phyloP scores from a whole-genome alignment of 2,888 invertebrate species.

The Brachylomia viminalis region DNA sequence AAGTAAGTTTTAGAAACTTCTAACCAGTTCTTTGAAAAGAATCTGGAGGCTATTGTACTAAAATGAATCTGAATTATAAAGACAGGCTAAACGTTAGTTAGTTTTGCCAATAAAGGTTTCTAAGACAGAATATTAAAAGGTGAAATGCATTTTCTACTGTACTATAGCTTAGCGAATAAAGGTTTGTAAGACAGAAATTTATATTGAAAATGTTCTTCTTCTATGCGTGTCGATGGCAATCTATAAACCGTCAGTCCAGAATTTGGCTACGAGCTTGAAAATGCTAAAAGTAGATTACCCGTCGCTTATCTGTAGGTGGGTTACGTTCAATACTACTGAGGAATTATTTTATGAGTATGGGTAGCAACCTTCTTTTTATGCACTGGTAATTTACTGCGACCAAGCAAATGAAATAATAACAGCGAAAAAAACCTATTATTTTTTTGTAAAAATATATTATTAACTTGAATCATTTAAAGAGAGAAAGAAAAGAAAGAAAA shows the following conservation, averaged over 20 bases:
- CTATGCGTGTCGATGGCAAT: too few species aligned
- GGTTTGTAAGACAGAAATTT: not conserved
- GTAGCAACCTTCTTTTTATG: too few species aligned
- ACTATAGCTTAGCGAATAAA: not conserved
- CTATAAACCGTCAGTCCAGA: too few species aligned
- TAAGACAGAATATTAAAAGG: not conserved
- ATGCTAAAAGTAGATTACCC: not conserved
- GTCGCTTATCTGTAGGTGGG: not conserved
- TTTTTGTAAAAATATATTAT: too few species aligned
- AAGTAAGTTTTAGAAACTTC: conserved; percentile 1
- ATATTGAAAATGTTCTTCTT: not conserved
- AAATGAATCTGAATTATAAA: not conserved
- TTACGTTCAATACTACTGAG: not conserved
- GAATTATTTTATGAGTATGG: not conserved
- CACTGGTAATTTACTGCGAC: not conserved
- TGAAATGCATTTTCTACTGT: not conserved
- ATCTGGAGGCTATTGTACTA: not conserved
- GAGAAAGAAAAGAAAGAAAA: too few species aligned
- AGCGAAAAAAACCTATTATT: too few species aligned
- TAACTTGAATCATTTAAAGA: too few species aligned
- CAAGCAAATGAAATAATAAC: not conserved
- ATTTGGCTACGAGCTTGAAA: too few species aligned
- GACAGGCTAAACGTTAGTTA: not conserved
- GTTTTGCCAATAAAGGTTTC: not conserved
- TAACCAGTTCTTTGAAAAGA: not conserved